Evolutionary conservation across 2,888 invertebrate species (phyloP), one percentile per base, ranked within the genome.

Genomic region (Entomobrya proxima): DNA sequence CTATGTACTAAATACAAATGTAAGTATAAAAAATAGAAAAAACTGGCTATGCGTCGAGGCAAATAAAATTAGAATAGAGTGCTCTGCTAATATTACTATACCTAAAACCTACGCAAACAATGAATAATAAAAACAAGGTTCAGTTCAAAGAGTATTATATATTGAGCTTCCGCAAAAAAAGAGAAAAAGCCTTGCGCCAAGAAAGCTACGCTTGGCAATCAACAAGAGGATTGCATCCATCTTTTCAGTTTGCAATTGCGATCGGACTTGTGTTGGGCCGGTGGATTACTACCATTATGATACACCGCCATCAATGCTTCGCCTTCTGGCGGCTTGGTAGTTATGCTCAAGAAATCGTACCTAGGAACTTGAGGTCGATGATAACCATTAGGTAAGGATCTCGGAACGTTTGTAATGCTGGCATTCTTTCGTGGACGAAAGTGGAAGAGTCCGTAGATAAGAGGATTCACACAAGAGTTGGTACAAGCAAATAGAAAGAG

Each of bases 401-500:
- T 35, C 11, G 32, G 78, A 50, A 72, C 37, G 9, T 30, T 78
- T 11, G 40, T 35, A 11, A 30, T 75, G 11, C 67, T 50, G 13
- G 37, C 13, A 30, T 69, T 67, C 52, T 80, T 32, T 9, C 83
- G 84, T 6, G 76, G 24, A 0, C 85, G 83, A 11, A 88, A 86
- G 52, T 90, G 90, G 64, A 90, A 90, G 9, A 90, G 58, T n/a
- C n/a, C n/a, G n/a, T n/a, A n/a, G n/a, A n/a, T n/a, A n/a, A n/a
- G n/a, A n/a, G n/a, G n/a, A n/a, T n/a, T n/a, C n/a, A n/a, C n/a
- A n/a, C n/a, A n/a, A n/a, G n/a, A n/a, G n/a, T n/a, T n/a, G n/a
- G n/a, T n/a, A n/a, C n/a, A n/a, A 13, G 98, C 98, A 92, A 98
- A 98, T 86, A 98, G 93, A 93, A 98, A 98, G 91, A 98, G 94